Conservation (phyloP, 2,797 vertebrate genomes). For the Bryconaethiops microstoma region DNA sequence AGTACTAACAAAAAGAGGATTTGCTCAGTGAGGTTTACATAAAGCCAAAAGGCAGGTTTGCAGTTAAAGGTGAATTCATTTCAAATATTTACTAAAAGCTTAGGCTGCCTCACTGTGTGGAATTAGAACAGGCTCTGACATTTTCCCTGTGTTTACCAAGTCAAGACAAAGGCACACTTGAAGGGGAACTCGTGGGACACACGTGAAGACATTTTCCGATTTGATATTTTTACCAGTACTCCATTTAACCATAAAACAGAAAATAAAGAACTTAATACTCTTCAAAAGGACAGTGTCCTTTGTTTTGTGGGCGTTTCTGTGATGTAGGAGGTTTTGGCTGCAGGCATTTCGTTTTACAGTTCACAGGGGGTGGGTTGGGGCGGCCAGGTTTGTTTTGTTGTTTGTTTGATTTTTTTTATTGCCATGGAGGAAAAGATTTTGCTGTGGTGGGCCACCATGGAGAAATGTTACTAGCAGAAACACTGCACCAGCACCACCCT, state of each 20-base stretch:
- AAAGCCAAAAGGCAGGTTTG: conserved; percentile 24
- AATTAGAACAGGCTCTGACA: conserved; percentile 23
- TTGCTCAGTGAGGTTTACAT: conserved; percentile 6
- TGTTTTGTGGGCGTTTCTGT: too few relatives aligned
- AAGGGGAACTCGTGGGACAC: background rate
- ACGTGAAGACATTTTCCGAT: background rate
- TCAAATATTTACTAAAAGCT: conserved; percentile 45
- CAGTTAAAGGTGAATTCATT: conserved; percentile 19
- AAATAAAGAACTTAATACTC: background rate
- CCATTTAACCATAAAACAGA: background rate
- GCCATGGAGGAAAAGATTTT: too few relatives aligned
- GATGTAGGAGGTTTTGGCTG: too few relatives aligned
- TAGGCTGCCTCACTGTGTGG: background rate
- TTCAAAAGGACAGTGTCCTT: background rate
- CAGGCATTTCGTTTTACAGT: too few relatives aligned
- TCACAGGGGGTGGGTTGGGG: too few relatives aligned
- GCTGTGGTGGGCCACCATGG: too few relatives aligned
- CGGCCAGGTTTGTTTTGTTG: too few relatives aligned
- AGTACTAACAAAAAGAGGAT: conserved; percentile 8
- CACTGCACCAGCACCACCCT: too few relatives aligned
- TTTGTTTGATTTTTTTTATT: too few relatives aligned
- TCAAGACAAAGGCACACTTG: background rate
- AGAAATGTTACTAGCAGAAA: too few relatives aligned
- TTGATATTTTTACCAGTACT: background rate
- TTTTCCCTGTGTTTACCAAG: conserved; percentile 18